Evolutionary conservation across 2,888 invertebrate species (phyloP).

Genomic region (Andrena fulva): DNA sequence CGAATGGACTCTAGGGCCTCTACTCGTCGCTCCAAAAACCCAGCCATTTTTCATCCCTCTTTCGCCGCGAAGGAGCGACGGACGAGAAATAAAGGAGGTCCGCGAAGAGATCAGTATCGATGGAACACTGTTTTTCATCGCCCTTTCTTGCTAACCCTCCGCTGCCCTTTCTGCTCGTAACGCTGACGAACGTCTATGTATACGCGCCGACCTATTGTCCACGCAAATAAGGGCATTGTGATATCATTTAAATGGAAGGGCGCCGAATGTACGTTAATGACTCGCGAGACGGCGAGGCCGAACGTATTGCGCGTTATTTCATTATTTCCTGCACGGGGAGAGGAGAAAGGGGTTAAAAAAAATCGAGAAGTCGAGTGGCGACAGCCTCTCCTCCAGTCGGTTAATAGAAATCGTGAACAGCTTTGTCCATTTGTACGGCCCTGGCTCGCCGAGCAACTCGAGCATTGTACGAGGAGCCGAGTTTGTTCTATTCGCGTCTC

Average conservation of each 20-base stretch:
- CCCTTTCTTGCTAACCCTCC: slow-evolving; percentile 29
- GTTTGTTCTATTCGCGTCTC: slow-evolving; percentile 59
- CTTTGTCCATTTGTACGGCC: slow-evolving; percentile 59
- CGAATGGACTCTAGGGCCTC: slow-evolving; percentile 13
- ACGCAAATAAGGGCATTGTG: slow-evolving; percentile 67
- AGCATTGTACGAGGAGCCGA: slow-evolving; percentile 59
- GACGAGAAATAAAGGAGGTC: slow-evolving; percentile 37
- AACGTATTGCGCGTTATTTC: slow-evolving; percentile 66
- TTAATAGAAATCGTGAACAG: slow-evolving; percentile 69
- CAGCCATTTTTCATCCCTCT: slow-evolving; percentile 12
- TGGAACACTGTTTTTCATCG: slow-evolving; percentile 37
- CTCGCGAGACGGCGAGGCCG: slow-evolving; percentile 63
- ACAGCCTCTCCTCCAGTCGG: slow-evolving; percentile 34
- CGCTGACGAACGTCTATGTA: slow-evolving; percentile 33
- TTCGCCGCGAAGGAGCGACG: background rate
- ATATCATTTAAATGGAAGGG: slow-evolving; percentile 68
- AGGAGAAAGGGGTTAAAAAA: slow-evolving; percentile 25
- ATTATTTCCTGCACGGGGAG: slow-evolving; percentile 49
- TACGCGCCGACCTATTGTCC: slow-evolving; percentile 56
- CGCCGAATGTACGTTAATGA: slow-evolving; percentile 74
- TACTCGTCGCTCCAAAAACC: background rate
- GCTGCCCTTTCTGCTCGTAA: background rate
- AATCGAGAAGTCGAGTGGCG: slow-evolving; percentile 60
- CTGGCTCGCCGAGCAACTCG: slow-evolving; percentile 27
- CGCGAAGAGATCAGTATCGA: slow-evolving; percentile 68